Percentiles rank a stretch among this genome's conserved stretches.
phyloP scores from a whole-genome alignment of 2,888 invertebrate genomes.

The Phorcus lineatus region DNA sequence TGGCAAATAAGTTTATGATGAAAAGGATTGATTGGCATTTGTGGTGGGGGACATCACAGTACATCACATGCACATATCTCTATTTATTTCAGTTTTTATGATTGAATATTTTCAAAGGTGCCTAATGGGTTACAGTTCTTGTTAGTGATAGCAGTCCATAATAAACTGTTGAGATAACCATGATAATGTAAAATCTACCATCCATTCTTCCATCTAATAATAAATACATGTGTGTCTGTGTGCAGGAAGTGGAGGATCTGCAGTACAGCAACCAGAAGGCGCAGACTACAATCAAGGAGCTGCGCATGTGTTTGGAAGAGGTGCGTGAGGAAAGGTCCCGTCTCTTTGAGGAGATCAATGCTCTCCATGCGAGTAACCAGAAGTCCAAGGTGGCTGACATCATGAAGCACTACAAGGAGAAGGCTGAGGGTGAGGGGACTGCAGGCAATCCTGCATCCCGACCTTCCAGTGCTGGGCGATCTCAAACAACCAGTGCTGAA shows the following conservation, averaged over 20 bases:
- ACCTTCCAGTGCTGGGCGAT: not conserved
- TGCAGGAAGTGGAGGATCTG: slow-evolving; percentile 60
- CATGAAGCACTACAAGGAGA: slow-evolving; percentile 56
- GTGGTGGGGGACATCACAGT: too few species aligned
- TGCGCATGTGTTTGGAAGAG: slow-evolving; percentile 59
- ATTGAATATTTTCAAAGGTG: too few species aligned
- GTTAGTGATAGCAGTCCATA: not conserved
- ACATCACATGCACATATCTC: too few species aligned
- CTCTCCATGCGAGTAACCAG: slow-evolving; percentile 46
- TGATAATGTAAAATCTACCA: too few species aligned
- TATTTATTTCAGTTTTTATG: too few species aligned
- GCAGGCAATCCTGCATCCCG: not conserved
- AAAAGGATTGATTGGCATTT: too few species aligned
- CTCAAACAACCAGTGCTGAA: not conserved
- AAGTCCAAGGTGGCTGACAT: slow-evolving; percentile 53
- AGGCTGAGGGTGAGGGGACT: slow-evolving; percentile 47
- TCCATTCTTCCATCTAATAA: not conserved
- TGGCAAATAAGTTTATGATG: too few species aligned
- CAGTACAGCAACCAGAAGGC: slow-evolving; percentile 60
- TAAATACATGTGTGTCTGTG: not conserved
- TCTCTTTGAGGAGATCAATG: slow-evolving; percentile 52
- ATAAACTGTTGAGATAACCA: too few species aligned
- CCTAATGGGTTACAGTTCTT: too few species aligned
- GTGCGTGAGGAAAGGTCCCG: slow-evolving; percentile 59
- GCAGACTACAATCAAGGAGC: slow-evolving; percentile 60